Conservation (phyloP, 2,888 invertebrate species). For the Eupithecia tripunctaria region DNA sequence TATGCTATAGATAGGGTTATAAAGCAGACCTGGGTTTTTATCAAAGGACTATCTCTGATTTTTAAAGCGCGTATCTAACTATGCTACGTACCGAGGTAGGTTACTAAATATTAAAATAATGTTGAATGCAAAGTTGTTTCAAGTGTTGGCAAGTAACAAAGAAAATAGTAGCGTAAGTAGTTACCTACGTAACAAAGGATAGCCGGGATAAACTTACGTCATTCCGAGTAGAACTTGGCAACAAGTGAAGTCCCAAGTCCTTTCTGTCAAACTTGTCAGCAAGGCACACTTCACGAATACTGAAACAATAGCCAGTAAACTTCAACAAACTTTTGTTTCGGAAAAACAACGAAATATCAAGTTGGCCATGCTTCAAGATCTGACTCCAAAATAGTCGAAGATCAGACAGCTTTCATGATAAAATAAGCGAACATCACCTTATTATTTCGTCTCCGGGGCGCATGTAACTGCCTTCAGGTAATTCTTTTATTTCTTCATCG, state of each 20-base stretch:
- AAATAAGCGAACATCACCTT: constrained; percentile 60
- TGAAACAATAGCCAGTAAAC: constrained; percentile 58
- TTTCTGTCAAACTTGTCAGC: constrained; percentile 75
- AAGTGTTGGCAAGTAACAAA: constrained; percentile 24
- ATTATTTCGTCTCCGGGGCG: constrained; percentile 78
- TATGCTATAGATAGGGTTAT: background rate
- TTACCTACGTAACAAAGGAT: constrained; percentile 14
- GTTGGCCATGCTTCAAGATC: constrained; percentile 58
- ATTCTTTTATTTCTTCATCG: constrained; percentile 80
- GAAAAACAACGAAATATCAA: constrained; percentile 58
- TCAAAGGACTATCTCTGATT: background rate
- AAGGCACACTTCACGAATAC: constrained; percentile 76
- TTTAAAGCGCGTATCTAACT: background rate
- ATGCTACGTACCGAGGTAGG: background rate
- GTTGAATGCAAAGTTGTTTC: constrained; percentile 22
- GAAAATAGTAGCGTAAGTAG: background rate
- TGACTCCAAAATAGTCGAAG: constrained; percentile 53
- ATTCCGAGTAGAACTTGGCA: constrained; percentile 63
- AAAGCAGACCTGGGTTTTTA: background rate
- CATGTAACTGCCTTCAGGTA: constrained; percentile 70
- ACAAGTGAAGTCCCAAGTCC: constrained; percentile 64
- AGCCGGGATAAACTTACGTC: constrained; percentile 62
- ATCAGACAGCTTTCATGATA: constrained; percentile 37
- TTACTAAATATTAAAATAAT: background rate
- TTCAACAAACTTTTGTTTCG: constrained; percentile 44